Conservation (phyloP, 2,888 invertebrate species). For the Scotopteryx bipunctaria region DNA sequence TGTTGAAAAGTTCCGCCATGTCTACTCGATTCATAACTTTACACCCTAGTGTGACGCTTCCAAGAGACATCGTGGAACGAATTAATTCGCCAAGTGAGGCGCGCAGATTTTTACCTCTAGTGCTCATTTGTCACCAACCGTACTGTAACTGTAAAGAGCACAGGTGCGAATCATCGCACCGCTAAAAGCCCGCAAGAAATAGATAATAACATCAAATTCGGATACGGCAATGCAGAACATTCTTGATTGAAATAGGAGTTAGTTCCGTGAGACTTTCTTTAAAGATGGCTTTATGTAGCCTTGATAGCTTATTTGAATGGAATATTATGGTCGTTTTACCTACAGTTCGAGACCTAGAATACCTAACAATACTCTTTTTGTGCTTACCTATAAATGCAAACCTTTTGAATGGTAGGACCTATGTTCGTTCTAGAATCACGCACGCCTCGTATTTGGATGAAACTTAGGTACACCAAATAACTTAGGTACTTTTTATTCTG, state of each 20-base stretch:
- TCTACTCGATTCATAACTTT: constrained; percentile 41
- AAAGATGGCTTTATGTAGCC: no score
- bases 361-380: no score
- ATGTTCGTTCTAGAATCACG: no score
- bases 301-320: no score
- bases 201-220: constrained; percentile 7
- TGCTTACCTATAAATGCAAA: no score
- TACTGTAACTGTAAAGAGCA: constrained; percentile 29
- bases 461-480: no score
- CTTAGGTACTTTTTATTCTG: no score
- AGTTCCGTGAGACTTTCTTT: no score
- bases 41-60: constrained; percentile 56
- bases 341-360: no score
- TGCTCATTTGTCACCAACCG: constrained; percentile 77
- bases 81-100: constrained; percentile 76
- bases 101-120: constrained; percentile 73
- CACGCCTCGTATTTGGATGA: no score
- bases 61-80: constrained; percentile 79
- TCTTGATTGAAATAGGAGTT: background rate
- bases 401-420: no score
- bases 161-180: constrained; percentile 71
- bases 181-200: constrained; percentile 55
- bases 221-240: constrained; percentile 7
- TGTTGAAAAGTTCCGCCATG: background rate
- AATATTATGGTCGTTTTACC: no score